These are phyloP conservation scores for Copidosoma aretas DNA, from an alignment of 2,888 invertebrate genomes.

Conservation along the genomic window DNA sequence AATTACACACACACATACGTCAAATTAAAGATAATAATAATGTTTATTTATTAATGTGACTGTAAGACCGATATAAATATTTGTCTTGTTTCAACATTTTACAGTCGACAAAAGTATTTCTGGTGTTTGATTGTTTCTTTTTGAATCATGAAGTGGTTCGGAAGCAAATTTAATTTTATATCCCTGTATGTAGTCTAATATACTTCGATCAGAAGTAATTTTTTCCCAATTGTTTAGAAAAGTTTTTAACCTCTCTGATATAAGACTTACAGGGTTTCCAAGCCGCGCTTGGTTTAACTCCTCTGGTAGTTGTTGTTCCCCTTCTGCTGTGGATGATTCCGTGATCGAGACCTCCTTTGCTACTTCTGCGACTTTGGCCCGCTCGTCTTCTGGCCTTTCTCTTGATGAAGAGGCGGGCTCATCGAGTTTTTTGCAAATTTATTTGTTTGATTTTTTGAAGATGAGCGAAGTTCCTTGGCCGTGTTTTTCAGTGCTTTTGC, in stretches of 20 bases:
- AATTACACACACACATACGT: too few species aligned
- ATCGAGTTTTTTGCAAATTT: neutral
- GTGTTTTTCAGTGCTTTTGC: neutral
- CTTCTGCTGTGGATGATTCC: neutral
- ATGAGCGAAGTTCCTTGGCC: neutral
- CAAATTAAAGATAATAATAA: too few species aligned
- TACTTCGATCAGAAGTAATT: neutral
- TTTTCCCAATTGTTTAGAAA: neutral
- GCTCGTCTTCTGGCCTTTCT: neutral
- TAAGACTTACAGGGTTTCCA: neutral
- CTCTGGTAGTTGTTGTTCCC: neutral
- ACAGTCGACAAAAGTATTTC: too few species aligned
- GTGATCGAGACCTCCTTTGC: neutral
- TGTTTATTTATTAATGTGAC: too few species aligned
- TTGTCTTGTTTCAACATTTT: too few species aligned
- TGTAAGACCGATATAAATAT: too few species aligned
- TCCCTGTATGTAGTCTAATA: neutral
- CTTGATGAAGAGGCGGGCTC: neutral
- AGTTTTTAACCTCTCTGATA: neutral
- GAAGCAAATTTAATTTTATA: neutral
- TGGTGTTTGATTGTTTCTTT: neutral
- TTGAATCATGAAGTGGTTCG: neutral
- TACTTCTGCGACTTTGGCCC: neutral
- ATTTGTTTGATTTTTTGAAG: neutral
- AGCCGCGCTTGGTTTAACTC: neutral